Conservation (phyloP, 2,797 vertebrate genomes). For the Sebastolobus altivelis region DNA sequence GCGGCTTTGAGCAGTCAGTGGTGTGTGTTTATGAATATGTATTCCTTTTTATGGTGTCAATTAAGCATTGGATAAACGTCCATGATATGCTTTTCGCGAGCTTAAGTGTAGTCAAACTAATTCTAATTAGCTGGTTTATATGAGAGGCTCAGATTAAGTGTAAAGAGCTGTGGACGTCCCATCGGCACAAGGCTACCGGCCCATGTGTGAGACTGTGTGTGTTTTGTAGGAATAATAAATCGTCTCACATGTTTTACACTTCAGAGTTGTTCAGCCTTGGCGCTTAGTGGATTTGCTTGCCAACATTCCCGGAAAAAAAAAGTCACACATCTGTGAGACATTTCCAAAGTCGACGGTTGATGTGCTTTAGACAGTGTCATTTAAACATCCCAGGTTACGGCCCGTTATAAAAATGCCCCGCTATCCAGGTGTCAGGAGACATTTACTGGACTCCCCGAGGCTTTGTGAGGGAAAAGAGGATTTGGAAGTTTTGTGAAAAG, state of each 20-base stretch:
- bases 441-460: constrained; percentile 71
- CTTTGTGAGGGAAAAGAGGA: constrained; percentile 77
- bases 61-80: constrained; percentile 79
- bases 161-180: constrained; percentile 68
- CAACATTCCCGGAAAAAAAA: constrained; percentile 56
- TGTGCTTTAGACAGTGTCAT: constrained; percentile 77
- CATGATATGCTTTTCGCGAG: constrained; percentile 75
- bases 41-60: constrained; percentile 79
- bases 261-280: constrained; percentile 73
- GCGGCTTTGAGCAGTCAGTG: constrained; percentile 62
- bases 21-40: constrained; percentile 79
- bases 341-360: constrained; percentile 78
- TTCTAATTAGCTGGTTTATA: constrained; percentile 81
- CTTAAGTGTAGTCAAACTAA: constrained; percentile 73
- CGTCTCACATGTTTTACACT: constrained; percentile 75
- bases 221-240: constrained; percentile 80
- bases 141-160: constrained; percentile 69
- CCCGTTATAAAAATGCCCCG: constrained; percentile 69
- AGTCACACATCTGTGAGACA: constrained; percentile 80
- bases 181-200: constrained; percentile 56
- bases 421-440: constrained; percentile 79
- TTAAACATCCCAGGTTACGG: constrained; percentile 80
- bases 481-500: constrained; percentile 70
- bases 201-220: constrained; percentile 63
- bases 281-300: constrained; percentile 65